A percentile compares a stretch with the other conserved stretches of the same genome.
phyloP scores from a whole-genome alignment of 2,797 vertebrate genomes.

The Austrolebias charrua region DNA sequence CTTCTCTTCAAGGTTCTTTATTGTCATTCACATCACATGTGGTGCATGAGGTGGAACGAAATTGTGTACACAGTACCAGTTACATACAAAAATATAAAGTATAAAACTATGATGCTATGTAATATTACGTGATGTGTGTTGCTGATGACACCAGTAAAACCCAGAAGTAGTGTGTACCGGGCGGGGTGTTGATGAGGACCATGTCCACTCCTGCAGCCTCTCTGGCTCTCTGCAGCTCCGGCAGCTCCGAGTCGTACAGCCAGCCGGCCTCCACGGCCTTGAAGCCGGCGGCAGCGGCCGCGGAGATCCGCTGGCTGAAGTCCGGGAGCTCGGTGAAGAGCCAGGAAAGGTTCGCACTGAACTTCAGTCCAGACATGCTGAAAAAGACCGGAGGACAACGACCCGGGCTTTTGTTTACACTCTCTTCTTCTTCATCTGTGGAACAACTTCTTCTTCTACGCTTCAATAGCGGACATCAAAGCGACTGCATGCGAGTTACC shows the following conservation, averaged over 20 bases:
- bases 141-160: no score
- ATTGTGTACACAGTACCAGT: no score
- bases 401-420: not conserved
- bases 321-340: conserved; percentile 82
- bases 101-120: no score
- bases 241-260: conserved; percentile 77
- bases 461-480: not conserved
- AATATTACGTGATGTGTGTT: no score
- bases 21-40: no score
- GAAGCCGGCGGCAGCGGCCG: conserved; percentile 84
- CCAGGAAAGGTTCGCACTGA: conserved; percentile 91
- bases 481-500: not conserved
- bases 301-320: conserved; percentile 78
- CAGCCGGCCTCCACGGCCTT: conserved; percentile 85
- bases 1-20: no score
- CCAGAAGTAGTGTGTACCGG: conserved; percentile 72
- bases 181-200: conserved; percentile 89
- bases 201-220: conserved; percentile 75
- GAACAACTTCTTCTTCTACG: not conserved
- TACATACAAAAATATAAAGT: no score
- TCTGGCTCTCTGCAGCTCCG: conserved; percentile 69
- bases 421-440: no score
- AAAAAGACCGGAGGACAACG: not conserved
- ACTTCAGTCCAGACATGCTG: conserved; percentile 78
- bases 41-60: no score